Evolutionary conservation across 2,797 vertebrate genomes (phyloP).

Genomic region (Loris lydekkerianus): DNA sequence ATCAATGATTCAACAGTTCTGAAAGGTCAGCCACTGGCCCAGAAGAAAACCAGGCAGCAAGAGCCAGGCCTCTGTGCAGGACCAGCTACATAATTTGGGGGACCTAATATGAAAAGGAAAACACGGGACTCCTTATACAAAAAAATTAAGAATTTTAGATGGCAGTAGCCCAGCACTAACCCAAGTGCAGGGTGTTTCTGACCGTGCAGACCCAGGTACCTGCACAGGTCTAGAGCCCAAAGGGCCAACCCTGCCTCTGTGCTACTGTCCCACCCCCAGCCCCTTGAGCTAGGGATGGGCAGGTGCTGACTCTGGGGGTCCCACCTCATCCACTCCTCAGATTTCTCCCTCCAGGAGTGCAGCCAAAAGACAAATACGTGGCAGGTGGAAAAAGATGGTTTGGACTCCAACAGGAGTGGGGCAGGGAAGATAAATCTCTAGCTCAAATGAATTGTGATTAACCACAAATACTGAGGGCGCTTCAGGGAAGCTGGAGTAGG

Average conservation of each 20-base stretch:
- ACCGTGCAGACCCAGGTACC: accelerated
- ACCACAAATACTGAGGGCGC: accelerated
- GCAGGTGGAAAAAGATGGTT: background rate
- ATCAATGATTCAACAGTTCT: background rate
- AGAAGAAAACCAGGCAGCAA: background rate
- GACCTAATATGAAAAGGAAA: background rate
- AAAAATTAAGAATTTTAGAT: background rate
- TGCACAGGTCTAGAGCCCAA: background rate
- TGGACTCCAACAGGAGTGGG: background rate
- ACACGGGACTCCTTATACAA: accelerated
- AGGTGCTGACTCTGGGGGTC: background rate
- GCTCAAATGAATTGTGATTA: background rate
- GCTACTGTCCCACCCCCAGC: accelerated
- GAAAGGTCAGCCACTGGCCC: background rate
- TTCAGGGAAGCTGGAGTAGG: background rate
- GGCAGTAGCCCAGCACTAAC: background rate
- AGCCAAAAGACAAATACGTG: background rate
- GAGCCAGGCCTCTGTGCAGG: background rate
- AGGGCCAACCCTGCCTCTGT: background rate
- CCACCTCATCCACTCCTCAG: background rate
- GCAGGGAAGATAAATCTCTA: background rate
- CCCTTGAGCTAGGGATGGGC: background rate
- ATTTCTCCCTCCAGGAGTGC: background rate
- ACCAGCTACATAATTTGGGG: background rate
- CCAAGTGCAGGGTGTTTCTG: accelerated